Conservation (phyloP, 2,113 vertebrate genomes). For the Strix uralensis region DNA sequence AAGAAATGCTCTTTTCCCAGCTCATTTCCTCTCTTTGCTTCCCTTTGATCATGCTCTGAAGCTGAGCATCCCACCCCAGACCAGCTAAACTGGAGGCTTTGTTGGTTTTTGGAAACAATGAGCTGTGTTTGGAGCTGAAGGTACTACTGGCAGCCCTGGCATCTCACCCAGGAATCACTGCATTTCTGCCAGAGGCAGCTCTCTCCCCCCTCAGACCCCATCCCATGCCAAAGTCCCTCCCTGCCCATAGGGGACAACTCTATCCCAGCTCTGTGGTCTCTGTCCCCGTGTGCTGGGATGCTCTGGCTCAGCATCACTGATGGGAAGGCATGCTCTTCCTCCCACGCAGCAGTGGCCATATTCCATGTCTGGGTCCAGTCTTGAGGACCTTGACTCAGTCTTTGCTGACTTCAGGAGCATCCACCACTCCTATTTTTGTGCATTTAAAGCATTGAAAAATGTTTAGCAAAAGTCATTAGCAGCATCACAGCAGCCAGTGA, state of each 20-base stretch:
- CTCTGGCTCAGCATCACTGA: background rate
- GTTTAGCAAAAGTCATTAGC: background rate
- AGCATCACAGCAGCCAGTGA: background rate
- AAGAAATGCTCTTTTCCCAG: background rate
- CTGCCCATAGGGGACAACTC: background rate
- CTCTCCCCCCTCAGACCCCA: background rate
- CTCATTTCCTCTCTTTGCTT: background rate
- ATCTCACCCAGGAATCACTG: background rate
- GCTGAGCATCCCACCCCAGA: rapidly evolving
- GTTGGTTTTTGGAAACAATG: background rate
- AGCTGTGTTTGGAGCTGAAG: background rate
- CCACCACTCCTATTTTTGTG: background rate
- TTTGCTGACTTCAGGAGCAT: background rate
- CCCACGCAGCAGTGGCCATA: background rate
- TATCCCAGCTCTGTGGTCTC: background rate
- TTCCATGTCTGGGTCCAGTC: background rate
- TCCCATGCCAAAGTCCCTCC: background rate
- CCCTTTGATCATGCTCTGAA: background rate
- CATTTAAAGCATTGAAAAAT: background rate
- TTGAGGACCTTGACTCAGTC: background rate
- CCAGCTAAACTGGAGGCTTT: background rate
- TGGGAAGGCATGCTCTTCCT: background rate
- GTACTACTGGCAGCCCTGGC: background rate
- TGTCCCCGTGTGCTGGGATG: background rate
- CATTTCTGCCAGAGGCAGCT: background rate